phyloP scores from a whole-genome alignment of 2,888 invertebrate species.

The Drosophila hamatofila region DNA sequence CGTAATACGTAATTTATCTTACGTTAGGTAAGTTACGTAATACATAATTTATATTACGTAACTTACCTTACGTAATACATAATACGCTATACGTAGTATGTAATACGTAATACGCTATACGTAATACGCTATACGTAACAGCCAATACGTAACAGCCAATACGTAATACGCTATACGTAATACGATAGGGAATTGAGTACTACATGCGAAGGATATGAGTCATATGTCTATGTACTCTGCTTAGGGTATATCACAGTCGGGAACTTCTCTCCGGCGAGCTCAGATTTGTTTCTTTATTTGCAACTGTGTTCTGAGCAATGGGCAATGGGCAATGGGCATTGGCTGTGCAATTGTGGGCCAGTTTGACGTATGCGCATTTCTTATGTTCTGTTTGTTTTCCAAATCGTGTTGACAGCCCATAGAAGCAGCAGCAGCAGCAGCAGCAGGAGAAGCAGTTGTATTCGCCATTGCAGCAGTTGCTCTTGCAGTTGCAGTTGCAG shows the following conservation, averaged over 20 bases:
- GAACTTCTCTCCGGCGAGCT: neutral
- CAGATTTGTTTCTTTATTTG: constrained; percentile 20
- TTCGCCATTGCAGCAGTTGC: constrained; percentile 29
- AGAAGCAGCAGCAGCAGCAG: constrained; percentile 27
- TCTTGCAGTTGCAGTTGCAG: constrained; percentile 33
- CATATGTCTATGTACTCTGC: no score
- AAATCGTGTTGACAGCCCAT: constrained; percentile 84
- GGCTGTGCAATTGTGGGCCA: constrained; percentile 80
- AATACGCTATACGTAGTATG: no score
- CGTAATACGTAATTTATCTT: no score
- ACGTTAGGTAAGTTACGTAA: no score
- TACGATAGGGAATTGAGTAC: no score
- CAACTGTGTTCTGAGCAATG: constrained; percentile 36
- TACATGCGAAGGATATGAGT: no score
- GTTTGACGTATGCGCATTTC: constrained; percentile 69
- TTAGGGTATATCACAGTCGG: neutral
- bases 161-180: no score
- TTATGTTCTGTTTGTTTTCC: constrained; percentile 63
- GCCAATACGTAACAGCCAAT: no score
- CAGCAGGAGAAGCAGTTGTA: constrained; percentile 4
- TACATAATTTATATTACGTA: no score
- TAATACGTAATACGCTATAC: no score
- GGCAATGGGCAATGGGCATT: constrained; percentile 18
- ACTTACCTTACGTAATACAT: no score
- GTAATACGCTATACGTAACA: no score